Conservation (phyloP, 2,888 invertebrate species). For the Leucophenga maculata region DNA sequence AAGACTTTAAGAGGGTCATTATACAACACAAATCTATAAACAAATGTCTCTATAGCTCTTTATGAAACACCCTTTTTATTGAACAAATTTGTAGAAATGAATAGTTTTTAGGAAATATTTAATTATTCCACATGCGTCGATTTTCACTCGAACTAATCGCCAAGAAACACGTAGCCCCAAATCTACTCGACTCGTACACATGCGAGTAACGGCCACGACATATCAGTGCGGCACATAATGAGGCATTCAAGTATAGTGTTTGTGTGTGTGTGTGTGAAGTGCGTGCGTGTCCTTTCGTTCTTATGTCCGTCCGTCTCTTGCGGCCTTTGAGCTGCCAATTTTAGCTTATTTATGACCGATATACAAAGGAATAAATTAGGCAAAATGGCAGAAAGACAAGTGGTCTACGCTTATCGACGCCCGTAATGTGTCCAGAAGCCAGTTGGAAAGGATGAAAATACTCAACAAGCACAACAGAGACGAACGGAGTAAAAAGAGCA, state of each 20-base stretch:
- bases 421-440: conserved; percentile 31
- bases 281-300: background rate
- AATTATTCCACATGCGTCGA: conserved; percentile 23
- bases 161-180: conserved; percentile 5
- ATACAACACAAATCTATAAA: no score
- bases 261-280: background rate
- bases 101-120: conserved; percentile 16
- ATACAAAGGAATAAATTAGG: conserved; percentile 60
- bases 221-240: background rate
- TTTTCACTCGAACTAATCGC: conserved; percentile 16
- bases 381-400: conserved; percentile 44
- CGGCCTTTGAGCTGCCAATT: conserved; percentile 51
- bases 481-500: no score
- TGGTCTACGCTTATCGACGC: conserved; percentile 44
- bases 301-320: background rate
- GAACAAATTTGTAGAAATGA: conserved; percentile 13
- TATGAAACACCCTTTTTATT: no score
- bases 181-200: no score
- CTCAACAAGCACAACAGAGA: no score
- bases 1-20: no score
- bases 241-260: background rate
- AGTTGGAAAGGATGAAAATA: background rate
- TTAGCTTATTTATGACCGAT: conserved; percentile 62
- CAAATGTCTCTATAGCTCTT: no score
- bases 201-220: background rate